These are phyloP conservation scores for Corynorhinus townsendii DNA, from an alignment of 2,113 vertebrate species.

Conservation along the genomic window DNA sequence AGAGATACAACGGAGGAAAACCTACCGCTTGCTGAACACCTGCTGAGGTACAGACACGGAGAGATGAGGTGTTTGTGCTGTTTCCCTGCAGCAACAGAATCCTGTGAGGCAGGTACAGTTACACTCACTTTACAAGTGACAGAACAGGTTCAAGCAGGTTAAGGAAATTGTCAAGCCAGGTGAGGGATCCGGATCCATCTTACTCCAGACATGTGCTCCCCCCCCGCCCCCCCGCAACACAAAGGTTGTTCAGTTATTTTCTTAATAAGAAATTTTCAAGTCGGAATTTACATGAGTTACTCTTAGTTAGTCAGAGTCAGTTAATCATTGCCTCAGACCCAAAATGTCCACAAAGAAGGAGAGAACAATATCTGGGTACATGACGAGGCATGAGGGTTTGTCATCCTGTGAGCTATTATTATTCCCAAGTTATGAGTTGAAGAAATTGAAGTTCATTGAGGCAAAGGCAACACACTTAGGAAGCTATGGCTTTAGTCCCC, in stretches of 20 bases:
- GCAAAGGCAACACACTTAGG: neutral
- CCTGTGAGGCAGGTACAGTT: neutral
- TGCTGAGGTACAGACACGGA: neutral
- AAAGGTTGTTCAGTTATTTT: neutral
- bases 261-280: neutral
- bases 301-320: neutral
- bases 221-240: fast-evolving
- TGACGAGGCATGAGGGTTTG: neutral
- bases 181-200: neutral
- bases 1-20: neutral
- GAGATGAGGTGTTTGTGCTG: neutral
- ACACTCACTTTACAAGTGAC: neutral
- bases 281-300: neutral
- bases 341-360: neutral
- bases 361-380: neutral
- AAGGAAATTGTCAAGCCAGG: neutral
- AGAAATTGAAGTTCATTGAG: neutral
- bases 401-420: neutral
- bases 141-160: neutral
- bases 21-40: neutral
- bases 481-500: neutral
- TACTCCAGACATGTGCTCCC: neutral
- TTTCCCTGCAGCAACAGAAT: neutral
- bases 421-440: neutral
- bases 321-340: neutral